Base-by-base conservation (phyloP, 2,888 invertebrate genomes). In the Coelinius sp. region DNA sequence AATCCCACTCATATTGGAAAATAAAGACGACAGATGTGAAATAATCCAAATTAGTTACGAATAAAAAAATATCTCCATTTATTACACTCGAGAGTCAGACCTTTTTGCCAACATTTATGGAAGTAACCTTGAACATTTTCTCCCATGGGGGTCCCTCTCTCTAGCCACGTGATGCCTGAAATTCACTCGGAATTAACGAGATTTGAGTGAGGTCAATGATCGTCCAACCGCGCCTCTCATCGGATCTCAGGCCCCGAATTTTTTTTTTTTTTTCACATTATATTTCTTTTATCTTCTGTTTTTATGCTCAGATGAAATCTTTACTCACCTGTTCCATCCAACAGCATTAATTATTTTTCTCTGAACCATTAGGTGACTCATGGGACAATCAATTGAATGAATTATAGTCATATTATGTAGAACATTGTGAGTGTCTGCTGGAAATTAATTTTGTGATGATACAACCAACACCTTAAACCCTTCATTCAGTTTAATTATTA, bases 161-260 rank as follows among this genome's bases (percentile, higher is more conserved):
- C 52, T 62, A 63, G 62, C 27, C 44, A 62, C 56, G 62, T 71
- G 46, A 52, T 70, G 24, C 27, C 71, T 67, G 67, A 62, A 52
- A 62, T 62, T 59, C 31, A 63, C 67, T 62, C 38, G 63, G 62
- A 71, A 62, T 59, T 59, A 67, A 62, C 25, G 62, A 62, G 56
- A 64, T 44, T 53, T 20, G 70, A 41, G 67, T 14, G 65, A 69
- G 76, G 75, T 76, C 74, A 76, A 76, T 41, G 76, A 41, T 74
- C 75, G 75, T 64, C 44, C 71, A 73, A 75, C 75, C 76, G 67
- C 67, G 62, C 71, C 66, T 67, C 49, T 59, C 44, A 56, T 70
- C 56, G 44, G 70, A 44, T 59, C 52, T 71, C 49, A 62, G 62
- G 67, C 62, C 62, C 41, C 38, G 20, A 17, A 62, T 46, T 65